These are phyloP conservation scores for Nemopilema nomurai DNA, from an alignment of 30 jellyfish, hydroid and myxozoan species.

Conservation along the genomic window DNA sequence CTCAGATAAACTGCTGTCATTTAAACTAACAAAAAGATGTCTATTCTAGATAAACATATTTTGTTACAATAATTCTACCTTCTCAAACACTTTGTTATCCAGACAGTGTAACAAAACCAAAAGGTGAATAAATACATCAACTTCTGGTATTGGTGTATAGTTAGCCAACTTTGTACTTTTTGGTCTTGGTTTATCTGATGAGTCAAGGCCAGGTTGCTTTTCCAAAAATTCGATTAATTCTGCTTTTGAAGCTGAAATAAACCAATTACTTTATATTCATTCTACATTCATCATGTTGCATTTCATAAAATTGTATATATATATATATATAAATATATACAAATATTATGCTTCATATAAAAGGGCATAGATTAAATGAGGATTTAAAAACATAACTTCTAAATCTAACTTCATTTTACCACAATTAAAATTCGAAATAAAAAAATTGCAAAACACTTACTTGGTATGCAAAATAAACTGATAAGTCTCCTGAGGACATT, in stretches of 20 bases:
- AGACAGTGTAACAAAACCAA: conserved; percentile 57
- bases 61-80: conserved; percentile 46
- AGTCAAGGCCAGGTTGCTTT: conserved; percentile 48
- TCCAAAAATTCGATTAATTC: conserved; percentile 45
- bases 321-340: too few species aligned
- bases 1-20: too few species aligned
- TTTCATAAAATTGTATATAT: neutral
- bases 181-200: conserved; percentile 69
- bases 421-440: too few species aligned
- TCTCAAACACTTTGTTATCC: conserved; percentile 62
- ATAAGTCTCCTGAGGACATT: conserved; percentile 60
- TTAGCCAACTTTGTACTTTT: conserved; percentile 54
- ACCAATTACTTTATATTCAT: too few species aligned
- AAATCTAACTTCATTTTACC: neutral
- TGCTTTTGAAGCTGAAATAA: conserved; percentile 49
- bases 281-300: neutral
- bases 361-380: neutral
- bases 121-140: conserved; percentile 79
- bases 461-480: conserved; percentile 59
- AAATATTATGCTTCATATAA: neutral
- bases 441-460: conserved; percentile 27
- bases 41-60: neutral
- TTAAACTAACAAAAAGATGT: too few species aligned
- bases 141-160: conserved; percentile 83
- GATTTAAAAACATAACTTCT: neutral